Evolutionary conservation across 2,888 invertebrate species (phyloP).

Genomic region (Schizaphis graminum): DNA sequence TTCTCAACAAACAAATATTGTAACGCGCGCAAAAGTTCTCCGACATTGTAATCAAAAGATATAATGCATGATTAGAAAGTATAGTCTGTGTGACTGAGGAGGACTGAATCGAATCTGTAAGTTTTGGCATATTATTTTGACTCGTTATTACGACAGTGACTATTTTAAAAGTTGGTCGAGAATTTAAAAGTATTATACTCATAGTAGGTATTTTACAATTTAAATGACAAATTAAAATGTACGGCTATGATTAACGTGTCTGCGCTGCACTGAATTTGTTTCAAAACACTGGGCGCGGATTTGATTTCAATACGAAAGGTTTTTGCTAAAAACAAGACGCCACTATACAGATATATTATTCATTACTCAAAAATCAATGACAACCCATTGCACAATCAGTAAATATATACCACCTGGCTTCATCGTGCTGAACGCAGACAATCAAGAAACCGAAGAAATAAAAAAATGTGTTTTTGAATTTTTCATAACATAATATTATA

Average conservation of each 20-base stretch:
- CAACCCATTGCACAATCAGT: neutral
- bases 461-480: neutral
- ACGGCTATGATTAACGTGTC: neutral
- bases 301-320: neutral
- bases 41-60: neutral
- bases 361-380: neutral
- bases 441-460: neutral
- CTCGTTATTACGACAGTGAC: neutral
- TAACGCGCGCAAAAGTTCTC: neutral
- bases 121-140: neutral
- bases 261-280: neutral
- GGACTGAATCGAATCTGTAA: neutral
- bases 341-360: neutral
- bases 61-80: conserved; percentile 12
- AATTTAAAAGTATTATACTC: neutral
- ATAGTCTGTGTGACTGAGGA: neutral
- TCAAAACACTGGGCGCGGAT: neutral
- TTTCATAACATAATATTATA: neutral
- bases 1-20: neutral
- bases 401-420: neutral
- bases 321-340: neutral
- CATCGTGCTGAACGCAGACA: neutral
- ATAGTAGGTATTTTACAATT: neutral
- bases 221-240: neutral
- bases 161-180: neutral